Evolutionary conservation across 1,140 invertebrate genomes (phyloP), one percentile per base, ranked within the genome.

Genomic region (Brachionus koreanus): DNA sequence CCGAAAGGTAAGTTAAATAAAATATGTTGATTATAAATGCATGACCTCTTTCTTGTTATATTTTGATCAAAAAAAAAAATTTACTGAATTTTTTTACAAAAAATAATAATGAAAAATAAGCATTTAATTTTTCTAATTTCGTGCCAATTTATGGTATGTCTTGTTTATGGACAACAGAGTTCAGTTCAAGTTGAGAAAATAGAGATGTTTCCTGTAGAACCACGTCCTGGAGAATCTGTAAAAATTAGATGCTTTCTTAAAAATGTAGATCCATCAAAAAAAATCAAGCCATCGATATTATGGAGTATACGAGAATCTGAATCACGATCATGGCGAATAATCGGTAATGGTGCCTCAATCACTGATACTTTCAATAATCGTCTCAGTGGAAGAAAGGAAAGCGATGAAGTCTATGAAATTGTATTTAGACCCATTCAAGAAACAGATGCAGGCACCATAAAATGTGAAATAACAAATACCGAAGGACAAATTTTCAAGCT

Each of bases 141-240:
- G 6, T 23, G 9, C 12, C 35, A 37, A 19, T 75, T 75, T 16
- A n/a, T 49, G 46, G 10, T 29, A 29, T 25, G 33, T 13, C 4
- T 33, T 75, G 25, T 49, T 0, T 49, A n/a, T 12, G 65, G 25
- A 3, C 79, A 82, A 19, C 79, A 67, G 16, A 82, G 79, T 37
- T 82, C 79, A 2, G 79, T 82, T n/a, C 79, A 82, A 49, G 57
- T 82, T 35, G 57, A 82, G 49, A 82, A 82, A 52, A 82, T 82
- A 49, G 79, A 82, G 52, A 65, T 65, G 37, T 65, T 65, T 43
- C 79, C 79, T 10, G 57, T 65, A 3, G 57, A 82, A 23, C 79
- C 79, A 49, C 25, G 57, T 1, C 57, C 57, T 25, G 79, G 79
- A 49, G 79, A 82, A 69, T 65, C 57, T 3, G 57, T 82, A 6